Evolutionary conservation across 1,140 invertebrate genomes (phyloP), one percentile per base, ranked within the genome.

Genomic region (Wasmannia auropunctata): DNA sequence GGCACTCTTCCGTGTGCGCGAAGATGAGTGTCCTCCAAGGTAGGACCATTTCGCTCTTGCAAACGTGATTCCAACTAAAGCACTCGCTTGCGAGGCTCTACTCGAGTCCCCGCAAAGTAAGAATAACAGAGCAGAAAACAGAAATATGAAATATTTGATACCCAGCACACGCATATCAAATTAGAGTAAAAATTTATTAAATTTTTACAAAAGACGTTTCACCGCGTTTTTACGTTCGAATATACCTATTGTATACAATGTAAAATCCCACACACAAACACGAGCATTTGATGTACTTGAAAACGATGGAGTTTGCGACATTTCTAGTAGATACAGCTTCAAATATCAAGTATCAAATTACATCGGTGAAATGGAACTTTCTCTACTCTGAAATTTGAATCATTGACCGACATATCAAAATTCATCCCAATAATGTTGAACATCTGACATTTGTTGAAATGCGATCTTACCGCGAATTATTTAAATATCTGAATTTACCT

Each of bases 11-110:
- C 62, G 95, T 95, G 94, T 95, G 94, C 90, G 92, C 94, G 89
- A 95, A 95, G 88, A 95, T 95, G 93, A 95, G 94, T 93, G 93
- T 95, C 63, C 94, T 95, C 60, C 95, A 95, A 94, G 95, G 95
- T 95, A 95, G 65, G 89, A 69, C 3, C 19, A 69, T 54, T 69
- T 51, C 5, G 34, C 43, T 80, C 31, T 54, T 69, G 8, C 43
- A 51, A 67, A 40, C 43, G 62, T 37, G 76, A 69, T 51, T 67
- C 43, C 37, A 22, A 37, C 4, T 79, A 46, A 49, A 54, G 67
- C 22, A 16, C 16, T 19, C n/a, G 4, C 31, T 43, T 6, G 46
- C 2, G 28, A 76, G 75, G n/a, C 54, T 14, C 25, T 22, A 14
- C 22, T 43, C 25, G 54, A 40, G 16, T 58, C 5, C 7, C 10